phyloP scores from a whole-genome alignment of 2,113 vertebrate species.

The Pleuronectes platessa region DNA sequence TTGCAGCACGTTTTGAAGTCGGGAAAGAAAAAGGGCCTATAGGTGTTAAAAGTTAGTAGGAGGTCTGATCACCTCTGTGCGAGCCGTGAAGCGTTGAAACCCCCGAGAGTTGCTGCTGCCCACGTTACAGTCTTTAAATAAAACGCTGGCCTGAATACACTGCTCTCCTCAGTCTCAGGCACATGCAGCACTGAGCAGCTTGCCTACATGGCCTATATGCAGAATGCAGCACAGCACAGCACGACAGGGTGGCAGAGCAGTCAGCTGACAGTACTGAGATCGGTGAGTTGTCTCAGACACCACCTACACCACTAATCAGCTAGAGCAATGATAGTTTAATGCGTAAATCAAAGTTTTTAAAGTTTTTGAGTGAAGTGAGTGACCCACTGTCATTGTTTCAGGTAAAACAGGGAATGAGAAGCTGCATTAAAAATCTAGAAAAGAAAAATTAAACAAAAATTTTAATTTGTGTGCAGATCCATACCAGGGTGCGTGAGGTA shows the following conservation, averaged over 20 bases:
- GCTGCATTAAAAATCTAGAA: too few species aligned
- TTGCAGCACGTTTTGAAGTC: not conserved
- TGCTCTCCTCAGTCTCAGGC: conserved; percentile 59
- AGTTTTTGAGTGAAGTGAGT: too few species aligned
- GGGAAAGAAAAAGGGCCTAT: conserved; percentile 45
- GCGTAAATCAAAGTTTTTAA: not conserved
- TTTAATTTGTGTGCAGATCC: too few species aligned
- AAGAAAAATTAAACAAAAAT: too few species aligned
- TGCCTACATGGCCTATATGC: conserved; percentile 70
- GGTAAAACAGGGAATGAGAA: too few species aligned
- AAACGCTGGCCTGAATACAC: conserved; percentile 82
- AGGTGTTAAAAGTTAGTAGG: conserved; percentile 73
- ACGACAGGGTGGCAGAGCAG: not conserved
- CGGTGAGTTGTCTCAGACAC: not conserved
- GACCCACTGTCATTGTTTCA: too few species aligned
- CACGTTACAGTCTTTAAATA: conserved; percentile 84
- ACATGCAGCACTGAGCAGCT: conserved; percentile 60
- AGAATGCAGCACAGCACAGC: conserved; percentile 13
- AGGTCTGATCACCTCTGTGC: conserved; percentile 72
- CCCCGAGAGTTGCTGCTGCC: conserved; percentile 72
- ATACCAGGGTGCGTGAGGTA: too few species aligned
- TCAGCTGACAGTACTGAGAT: not conserved
- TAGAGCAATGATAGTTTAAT: not conserved
- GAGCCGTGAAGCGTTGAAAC: conserved; percentile 64
- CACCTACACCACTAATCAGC: not conserved